Base-by-base conservation (phyloP, 2,888 invertebrate species). In the Callyntrura guangdongensis region DNA sequence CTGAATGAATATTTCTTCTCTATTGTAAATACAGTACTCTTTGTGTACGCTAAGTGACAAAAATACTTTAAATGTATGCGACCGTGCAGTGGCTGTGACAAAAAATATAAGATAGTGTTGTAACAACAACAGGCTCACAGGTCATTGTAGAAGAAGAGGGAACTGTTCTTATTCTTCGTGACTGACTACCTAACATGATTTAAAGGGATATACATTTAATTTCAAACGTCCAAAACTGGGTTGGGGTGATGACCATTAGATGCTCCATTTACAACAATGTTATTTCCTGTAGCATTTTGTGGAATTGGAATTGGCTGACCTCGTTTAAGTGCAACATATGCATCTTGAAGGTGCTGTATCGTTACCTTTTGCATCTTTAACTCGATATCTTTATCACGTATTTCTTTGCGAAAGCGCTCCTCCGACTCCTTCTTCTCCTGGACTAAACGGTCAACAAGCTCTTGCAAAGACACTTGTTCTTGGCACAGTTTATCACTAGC, bases 321-420 rank as follows among this genome's bases (percentile, higher is more conserved):
- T 25, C 92, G 88, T 88, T 94, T 94, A 47, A 92, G 25, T 53
- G 93, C 92, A 9, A 93, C 92, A 47, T 93, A 91, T 9, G 93
- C 92, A 53, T 93, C 93, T 90, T 94, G 94, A 53, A 94, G 92
- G 86, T 94, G 93, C 67, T 92, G 92, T 47, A 94, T 94, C 6
- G 94, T 94, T 91, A 94, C 92, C 93, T 94, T 94, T 89, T 94
- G 94, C 94, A 94, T 94, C 86, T 91, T 92, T 17, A 94, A 92
- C 84, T 93, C 93, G 11, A 92, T 89, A 79, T 94, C 92, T 90
- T 91, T 93, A 56, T 90, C 90, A 20, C 89, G 83, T 4, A 92
- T 53, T 22, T 91, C 91, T 20, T 81, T 90, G 27, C 67, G 27
- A 53, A 36, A 86, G n/a, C 79, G 84, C 47, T 90, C 88, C 49